A percentile compares a stretch with the other conserved stretches of the same genome.
Conservation (phyloP, 2,797 vertebrate species). For the Taenioides sp. region DNA sequence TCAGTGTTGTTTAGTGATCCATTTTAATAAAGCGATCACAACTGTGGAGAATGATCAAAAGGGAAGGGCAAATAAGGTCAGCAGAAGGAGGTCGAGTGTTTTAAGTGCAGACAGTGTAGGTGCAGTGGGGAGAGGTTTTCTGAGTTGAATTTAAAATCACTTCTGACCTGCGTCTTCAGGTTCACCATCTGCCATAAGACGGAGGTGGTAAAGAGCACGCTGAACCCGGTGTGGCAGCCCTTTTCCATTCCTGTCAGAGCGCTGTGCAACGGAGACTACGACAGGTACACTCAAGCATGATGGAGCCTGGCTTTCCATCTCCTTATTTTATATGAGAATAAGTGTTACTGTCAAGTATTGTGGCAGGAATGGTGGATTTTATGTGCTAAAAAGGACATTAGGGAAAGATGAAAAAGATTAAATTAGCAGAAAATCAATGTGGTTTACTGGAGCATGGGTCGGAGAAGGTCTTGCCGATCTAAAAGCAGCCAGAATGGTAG, state of each 20-base stretch:
- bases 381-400: background rate
- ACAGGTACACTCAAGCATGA: slow-evolving; percentile 78
- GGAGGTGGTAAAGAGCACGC: slow-evolving; percentile 90
- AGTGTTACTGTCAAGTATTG: background rate
- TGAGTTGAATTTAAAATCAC: slow-evolving; percentile 19
- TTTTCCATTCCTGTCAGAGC: slow-evolving; percentile 91
- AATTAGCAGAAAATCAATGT: background rate
- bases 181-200: slow-evolving; percentile 95
- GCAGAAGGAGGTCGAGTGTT: slow-evolving; percentile 19
- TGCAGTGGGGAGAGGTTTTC: slow-evolving; percentile 8
- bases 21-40: background rate
- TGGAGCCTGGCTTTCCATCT: slow-evolving; percentile 6
- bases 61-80: slow-evolving; percentile 18
- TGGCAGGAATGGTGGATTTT: background rate
- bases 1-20: background rate
- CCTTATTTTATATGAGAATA: background rate
- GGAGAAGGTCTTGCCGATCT: background rate
- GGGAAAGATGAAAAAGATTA: background rate
- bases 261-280: slow-evolving; percentile 91
- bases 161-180: slow-evolving; percentile 62
- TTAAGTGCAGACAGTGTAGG: slow-evolving; percentile 18
- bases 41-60: slow-evolving; percentile 16
- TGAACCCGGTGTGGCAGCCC: slow-evolving; percentile 94
- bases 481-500: background rate
- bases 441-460: background rate